These are phyloP conservation scores for Polietes domitor DNA, from an alignment of 2,888 invertebrate species.

Conservation along the genomic window DNA sequence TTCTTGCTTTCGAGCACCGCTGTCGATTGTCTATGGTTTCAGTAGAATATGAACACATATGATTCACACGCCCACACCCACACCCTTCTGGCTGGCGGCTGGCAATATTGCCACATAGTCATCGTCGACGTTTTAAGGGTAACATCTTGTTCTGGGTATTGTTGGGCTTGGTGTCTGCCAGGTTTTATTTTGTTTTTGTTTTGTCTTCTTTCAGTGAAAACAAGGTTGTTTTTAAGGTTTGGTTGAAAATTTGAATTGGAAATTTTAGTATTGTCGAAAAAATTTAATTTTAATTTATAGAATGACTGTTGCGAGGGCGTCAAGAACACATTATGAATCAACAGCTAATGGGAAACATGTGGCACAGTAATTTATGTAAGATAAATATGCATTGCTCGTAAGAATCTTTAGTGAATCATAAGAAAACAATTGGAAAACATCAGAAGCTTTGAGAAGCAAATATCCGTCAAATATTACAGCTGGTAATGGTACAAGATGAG, in stretches of 20 bases:
- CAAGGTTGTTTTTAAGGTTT: slow-evolving; percentile 5
- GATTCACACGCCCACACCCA: slow-evolving; percentile 45
- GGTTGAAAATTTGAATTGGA: slow-evolving; percentile 24
- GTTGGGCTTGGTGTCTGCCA: slow-evolving; percentile 23
- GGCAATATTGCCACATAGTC: slow-evolving; percentile 15
- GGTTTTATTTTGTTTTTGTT: background rate
- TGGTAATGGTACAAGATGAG: no score
- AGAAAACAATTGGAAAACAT: no score
- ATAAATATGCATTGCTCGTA: no score
- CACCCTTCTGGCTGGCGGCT: slow-evolving; percentile 19
- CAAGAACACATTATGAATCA: background rate
- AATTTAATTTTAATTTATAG: slow-evolving; percentile 2
- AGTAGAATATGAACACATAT: background rate
- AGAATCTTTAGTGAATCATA: no score
- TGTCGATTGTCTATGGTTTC: slow-evolving; percentile 33
- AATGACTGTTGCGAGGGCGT: background rate
- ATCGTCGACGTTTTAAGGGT: slow-evolving; percentile 24
- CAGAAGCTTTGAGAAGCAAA: no score
- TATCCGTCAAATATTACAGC: no score
- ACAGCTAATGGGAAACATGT: background rate
- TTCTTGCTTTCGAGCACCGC: background rate
- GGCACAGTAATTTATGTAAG: background rate
- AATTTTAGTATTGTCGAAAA: slow-evolving; percentile 4
- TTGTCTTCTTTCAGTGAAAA: background rate
- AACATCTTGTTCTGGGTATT: slow-evolving; percentile 16